These are phyloP conservation scores for Mamestra configurata DNA, from an alignment of 1,140 invertebrate species.

Conservation along the genomic window DNA sequence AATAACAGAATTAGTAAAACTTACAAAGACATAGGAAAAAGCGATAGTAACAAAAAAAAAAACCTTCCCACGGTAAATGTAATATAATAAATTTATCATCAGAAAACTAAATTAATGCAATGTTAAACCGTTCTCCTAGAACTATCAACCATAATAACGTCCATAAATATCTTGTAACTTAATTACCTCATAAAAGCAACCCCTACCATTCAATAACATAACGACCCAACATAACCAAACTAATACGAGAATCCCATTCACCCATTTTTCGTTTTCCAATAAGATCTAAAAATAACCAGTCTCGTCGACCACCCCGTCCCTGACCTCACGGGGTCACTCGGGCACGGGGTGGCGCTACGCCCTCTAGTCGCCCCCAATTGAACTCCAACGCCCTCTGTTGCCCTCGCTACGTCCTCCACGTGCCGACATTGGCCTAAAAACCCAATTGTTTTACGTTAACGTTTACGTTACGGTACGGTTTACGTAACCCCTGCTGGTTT, in stretches of 20 bases:
- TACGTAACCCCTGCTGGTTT: constrained; percentile 20
- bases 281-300: constrained; percentile 26
- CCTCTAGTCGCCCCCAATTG: constrained; percentile 2
- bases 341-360: constrained; percentile 28
- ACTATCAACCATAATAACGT: background rate
- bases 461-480: constrained; percentile 2
- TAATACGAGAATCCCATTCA: background rate
- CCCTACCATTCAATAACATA: background rate
- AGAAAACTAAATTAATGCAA: no score
- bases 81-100: no score
- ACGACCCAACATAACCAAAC: background rate
- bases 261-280: background rate
- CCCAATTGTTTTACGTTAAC: constrained; percentile 25
- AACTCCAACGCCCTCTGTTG: constrained; percentile 19
- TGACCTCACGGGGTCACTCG: constrained; percentile 21
- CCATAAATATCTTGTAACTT: background rate
- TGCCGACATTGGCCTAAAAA: constrained; percentile 33
- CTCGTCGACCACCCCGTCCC: constrained; percentile 8
- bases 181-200: background rate
- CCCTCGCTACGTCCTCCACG: constrained; percentile 33
- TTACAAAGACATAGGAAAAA: no score
- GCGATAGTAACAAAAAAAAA: no score
- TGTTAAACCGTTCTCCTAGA: background rate
- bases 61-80: no score
- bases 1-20: no score